These are phyloP conservation scores for Manis pentadactyla DNA, from an alignment of 2,797 vertebrate species.

Conservation along the genomic window DNA sequence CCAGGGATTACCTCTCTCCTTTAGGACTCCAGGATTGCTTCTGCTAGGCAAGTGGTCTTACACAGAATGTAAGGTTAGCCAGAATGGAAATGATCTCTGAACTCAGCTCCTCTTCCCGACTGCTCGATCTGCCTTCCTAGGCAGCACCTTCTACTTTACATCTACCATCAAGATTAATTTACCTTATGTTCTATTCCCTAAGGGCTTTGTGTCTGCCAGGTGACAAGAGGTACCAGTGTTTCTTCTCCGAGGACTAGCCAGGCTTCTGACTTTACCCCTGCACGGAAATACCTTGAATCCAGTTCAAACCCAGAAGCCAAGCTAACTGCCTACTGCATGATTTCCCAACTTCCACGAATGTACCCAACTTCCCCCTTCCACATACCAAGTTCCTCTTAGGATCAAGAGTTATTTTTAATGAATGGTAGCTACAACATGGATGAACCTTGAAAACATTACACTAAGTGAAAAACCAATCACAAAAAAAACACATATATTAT, in stretches of 20 bases:
- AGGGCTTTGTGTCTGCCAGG: not conserved
- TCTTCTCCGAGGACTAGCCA: conserved; percentile 15
- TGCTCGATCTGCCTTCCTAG: not conserved
- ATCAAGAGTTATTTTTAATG: not conserved
- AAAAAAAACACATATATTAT: not conserved
- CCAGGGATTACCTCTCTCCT: conserved; percentile 44
- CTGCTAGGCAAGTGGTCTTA: conserved; percentile 25
- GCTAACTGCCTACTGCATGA: not conserved
- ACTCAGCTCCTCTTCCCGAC: not conserved
- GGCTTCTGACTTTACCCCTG: not conserved
- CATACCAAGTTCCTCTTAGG: not conserved
- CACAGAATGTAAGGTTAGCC: conserved; percentile 47
- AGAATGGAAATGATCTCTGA: not conserved
- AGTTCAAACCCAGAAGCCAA: not conserved
- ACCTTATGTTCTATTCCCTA: not conserved
- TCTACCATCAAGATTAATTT: not conserved
- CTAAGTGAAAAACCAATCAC: not conserved
- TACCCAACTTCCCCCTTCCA: not conserved
- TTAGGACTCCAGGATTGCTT: not conserved
- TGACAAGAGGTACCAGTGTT: not conserved
- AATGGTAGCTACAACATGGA: not conserved
- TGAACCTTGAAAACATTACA: not conserved
- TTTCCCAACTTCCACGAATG: not conserved
- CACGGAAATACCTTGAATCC: not conserved
- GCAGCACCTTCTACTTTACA: not conserved